These are phyloP conservation scores for Morone saxatilis DNA, from an alignment of 2,113 vertebrate genomes.

Conservation along the genomic window DNA sequence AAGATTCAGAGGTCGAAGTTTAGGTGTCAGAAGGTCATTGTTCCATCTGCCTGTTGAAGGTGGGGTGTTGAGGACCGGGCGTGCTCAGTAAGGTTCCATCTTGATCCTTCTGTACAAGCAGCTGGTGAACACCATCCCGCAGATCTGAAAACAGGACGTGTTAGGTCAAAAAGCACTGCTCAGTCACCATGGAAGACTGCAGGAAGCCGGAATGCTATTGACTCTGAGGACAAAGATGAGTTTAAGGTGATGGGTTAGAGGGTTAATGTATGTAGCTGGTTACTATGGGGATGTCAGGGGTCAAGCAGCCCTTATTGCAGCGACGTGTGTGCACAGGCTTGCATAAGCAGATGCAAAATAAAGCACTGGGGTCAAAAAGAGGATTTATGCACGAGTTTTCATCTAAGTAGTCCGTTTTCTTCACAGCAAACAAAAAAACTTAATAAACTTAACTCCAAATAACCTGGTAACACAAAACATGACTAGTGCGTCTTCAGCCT, in stretches of 20 bases:
- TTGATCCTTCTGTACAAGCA: slow-evolving; percentile 86
- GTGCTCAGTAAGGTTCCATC: slow-evolving; percentile 81
- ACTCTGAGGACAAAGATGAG: slow-evolving; percentile 7
- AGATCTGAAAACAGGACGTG: slow-evolving; percentile 83
- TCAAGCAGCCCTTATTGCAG: slow-evolving; percentile 54
- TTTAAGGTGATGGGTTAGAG: slow-evolving; percentile 40
- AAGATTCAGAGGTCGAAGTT: slow-evolving; percentile 24
- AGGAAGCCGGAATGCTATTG: slow-evolving; percentile 25
- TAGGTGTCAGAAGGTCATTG: slow-evolving; percentile 27
- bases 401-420: background rate
- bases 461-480: background rate
- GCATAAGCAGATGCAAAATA: slow-evolving; percentile 3
- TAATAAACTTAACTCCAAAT: too few relatives aligned
- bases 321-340: slow-evolving; percentile 17
- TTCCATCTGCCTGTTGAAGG: slow-evolving; percentile 17
- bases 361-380: slow-evolving; percentile 4
- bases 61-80: background rate
- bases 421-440: background rate
- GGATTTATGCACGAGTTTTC: background rate
- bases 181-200: slow-evolving; percentile 16
- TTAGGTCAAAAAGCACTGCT: slow-evolving; percentile 45
- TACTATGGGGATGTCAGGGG: slow-evolving; percentile 61
- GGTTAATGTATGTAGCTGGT: slow-evolving; percentile 46
- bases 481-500: background rate
- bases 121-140: slow-evolving; percentile 88